Base-by-base conservation (phyloP, 2,113 vertebrate species). In the Malurus melanocephalus region DNA sequence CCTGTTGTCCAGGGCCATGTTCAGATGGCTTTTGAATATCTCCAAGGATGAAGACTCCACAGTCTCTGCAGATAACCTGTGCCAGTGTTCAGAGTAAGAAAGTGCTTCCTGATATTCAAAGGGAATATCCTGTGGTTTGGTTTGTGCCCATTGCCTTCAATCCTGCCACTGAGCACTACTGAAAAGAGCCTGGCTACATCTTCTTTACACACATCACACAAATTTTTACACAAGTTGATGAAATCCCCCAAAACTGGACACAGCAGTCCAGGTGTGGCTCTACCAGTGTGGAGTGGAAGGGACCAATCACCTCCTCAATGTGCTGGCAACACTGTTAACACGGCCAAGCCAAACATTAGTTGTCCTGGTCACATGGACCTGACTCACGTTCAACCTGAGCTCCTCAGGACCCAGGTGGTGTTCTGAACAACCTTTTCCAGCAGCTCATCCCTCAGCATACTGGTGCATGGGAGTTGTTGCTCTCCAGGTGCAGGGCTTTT, bases 301-400 rank as follows among this genome's bases (percentile, higher is more conserved):
- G 27, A 49, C 24, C 5, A 26, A 38, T 38, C 45, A 51, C 11
- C 6, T 49, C 32, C 7, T 45, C 2, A 5, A 4, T 19, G 33
- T 64, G 18, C 38, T 42, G 32, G 7, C 22, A 28, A 1, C 7
- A 1, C 6, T 24, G 17, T 5, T 18, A 32, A n/a, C 4, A 5
- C n/a, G 82, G 27, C 43, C 52, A 26, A 69, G 32, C 16, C 24
- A 3, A 24, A 7, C 22, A 19, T 8, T 8, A 35, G 12, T 8
- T 0, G 1, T 55, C 7, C 52, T 71, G 33, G 53, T 16, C 0
- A 0, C 30, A 18, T 27, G 35, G 28, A 5, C 43, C 21, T n/a
- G 77, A 23, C 27, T 75, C 17, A 1, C 2, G 35, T 21, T 61
- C 55, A 60, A 2, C 32, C 38, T 11, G 22, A 21, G 43, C 4